Conservation (phyloP, 2,888 invertebrate species). For the Oligia latruncula region DNA sequence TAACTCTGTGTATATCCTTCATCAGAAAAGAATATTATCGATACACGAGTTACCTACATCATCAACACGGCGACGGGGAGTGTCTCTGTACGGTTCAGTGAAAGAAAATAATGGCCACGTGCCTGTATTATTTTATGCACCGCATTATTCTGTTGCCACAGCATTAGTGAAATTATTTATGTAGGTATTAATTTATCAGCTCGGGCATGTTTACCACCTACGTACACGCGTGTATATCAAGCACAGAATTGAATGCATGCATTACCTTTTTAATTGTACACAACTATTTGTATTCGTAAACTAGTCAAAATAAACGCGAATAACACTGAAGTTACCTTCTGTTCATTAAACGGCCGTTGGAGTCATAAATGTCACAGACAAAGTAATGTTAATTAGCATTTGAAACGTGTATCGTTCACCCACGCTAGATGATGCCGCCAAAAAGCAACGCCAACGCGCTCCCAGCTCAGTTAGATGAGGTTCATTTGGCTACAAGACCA, state of each 20-base stretch:
- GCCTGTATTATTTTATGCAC: conserved; percentile 44
- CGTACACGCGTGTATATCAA: conserved; percentile 19
- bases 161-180: conserved; percentile 53
- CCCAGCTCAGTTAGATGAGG: conserved; percentile 75
- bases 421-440: conserved; percentile 69
- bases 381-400: conserved; percentile 56
- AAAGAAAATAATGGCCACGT: conserved; percentile 50
- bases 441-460: conserved; percentile 71
- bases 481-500: conserved; percentile 79
- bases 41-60: conserved; percentile 34
- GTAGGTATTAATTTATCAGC: conserved; percentile 40
- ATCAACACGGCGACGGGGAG: conserved; percentile 27
- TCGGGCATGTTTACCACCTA: conserved; percentile 6
- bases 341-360: conserved; percentile 29
- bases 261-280: conserved; percentile 17
- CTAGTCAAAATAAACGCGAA: conserved; percentile 1
- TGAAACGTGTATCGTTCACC: conserved; percentile 37
- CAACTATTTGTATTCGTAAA: conserved; percentile 14
- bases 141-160: conserved; percentile 23
- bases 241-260: conserved; percentile 8
- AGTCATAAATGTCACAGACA: conserved; percentile 52
- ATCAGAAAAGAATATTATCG: conserved; percentile 17
- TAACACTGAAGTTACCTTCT: conserved; percentile 12
- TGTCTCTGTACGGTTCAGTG: conserved; percentile 48
- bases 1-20: neutral